Conservation (phyloP, 2,888 invertebrate species). For the Pardosa pseudoannulata region DNA sequence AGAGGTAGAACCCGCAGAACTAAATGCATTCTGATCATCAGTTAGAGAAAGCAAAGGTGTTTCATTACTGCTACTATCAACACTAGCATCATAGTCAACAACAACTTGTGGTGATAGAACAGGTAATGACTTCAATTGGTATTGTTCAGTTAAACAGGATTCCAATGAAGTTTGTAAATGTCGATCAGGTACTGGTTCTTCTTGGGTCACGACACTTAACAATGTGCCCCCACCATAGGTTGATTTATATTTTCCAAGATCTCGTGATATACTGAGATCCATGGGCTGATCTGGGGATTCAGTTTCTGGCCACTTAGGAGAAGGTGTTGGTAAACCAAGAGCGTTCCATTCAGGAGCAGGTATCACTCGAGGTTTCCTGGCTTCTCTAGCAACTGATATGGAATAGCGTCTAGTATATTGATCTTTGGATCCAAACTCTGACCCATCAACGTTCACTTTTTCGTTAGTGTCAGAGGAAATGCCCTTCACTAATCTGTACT, state of each 20-base stretch:
- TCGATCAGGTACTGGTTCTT: constrained; percentile 22
- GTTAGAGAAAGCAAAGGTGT: constrained; percentile 25
- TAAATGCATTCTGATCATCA: constrained; percentile 41
- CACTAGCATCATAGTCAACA: constrained; percentile 53
- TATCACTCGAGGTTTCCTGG: constrained; percentile 40
- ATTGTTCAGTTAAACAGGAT: constrained; percentile 45
- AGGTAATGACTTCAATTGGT: constrained; percentile 46
- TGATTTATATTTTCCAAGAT: constrained; percentile 41
- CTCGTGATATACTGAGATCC: constrained; percentile 71
- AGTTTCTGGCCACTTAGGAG: constrained; percentile 42
- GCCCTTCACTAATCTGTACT: constrained; percentile 31
- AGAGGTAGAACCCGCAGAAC: not conserved
- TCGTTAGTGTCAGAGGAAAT: constrained; percentile 23
- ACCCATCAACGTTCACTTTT: constrained; percentile 34
- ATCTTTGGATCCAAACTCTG: constrained; percentile 50
- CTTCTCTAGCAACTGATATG: constrained; percentile 68
- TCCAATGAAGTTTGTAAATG: constrained; percentile 22
- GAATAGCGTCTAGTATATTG: constrained; percentile 60
- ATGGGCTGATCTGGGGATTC: constrained; percentile 70
- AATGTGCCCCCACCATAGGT: constrained; percentile 30
- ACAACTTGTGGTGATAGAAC: constrained; percentile 59
- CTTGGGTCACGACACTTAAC: constrained; percentile 30
- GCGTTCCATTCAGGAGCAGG: constrained; percentile 43
- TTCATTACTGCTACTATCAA: constrained; percentile 32
- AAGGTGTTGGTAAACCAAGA: not conserved